Evolutionary conservation across 2,797 vertebrate species (phyloP).

Genomic region (Poeciliopsis presidionis): DNA sequence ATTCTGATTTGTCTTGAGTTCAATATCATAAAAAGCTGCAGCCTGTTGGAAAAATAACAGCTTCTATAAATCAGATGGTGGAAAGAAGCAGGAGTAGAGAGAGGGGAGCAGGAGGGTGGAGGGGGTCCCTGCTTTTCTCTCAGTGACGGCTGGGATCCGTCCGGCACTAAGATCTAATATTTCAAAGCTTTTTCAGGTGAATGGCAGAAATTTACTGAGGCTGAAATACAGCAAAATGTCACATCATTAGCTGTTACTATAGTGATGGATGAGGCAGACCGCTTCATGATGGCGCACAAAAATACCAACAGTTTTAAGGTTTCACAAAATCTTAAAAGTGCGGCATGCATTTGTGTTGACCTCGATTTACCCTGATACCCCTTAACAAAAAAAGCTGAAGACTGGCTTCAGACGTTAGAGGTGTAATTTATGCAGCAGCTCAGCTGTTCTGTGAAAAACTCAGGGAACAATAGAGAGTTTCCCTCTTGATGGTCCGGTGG

Average conservation of each 20-base stretch:
- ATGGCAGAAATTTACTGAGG: constrained; percentile 32
- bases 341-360: neutral
- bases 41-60: constrained; percentile 11
- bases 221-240: constrained; percentile 36
- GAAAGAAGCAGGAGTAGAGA: neutral
- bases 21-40: constrained; percentile 33
- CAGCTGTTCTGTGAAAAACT: too few species aligned
- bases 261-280: neutral
- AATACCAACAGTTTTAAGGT: neutral
- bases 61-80: constrained; percentile 26
- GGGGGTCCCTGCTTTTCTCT: neutral
- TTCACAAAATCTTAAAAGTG: neutral
- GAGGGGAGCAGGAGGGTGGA: constrained; percentile 17
- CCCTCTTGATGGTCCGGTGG: too few species aligned
- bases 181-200: neutral
- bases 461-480: too few species aligned
- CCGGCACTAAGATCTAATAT: neutral
- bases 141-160: neutral
- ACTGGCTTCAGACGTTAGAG: too few species aligned
- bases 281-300: neutral
- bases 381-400: neutral
- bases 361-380: neutral
- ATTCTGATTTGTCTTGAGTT: constrained; percentile 47
- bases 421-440: too few species aligned
- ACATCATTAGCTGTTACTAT: neutral